Percentiles rank a stretch among this genome's conserved stretches.
Evolutionary conservation across 2,888 invertebrate genomes (phyloP).

Genomic region (Drosophila emarginata): DNA sequence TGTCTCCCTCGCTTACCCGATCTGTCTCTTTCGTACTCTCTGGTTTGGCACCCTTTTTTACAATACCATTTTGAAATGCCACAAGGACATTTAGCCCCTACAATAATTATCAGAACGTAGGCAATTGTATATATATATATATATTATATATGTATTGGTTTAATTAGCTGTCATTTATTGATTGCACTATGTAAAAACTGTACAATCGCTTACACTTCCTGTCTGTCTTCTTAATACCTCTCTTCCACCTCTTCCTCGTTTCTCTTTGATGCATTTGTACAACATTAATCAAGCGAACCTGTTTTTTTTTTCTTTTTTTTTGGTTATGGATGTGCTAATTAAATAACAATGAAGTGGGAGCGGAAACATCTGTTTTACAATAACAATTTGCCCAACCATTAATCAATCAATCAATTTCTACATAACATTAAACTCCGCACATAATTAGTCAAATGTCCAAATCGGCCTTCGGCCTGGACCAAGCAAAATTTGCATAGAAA

Average conservation of each 20-base stretch:
- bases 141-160: slow-evolving; percentile 36
- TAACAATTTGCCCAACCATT: slow-evolving; percentile 20
- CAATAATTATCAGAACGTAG: slow-evolving; percentile 17
- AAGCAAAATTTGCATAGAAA: slow-evolving; percentile 5
- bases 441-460: slow-evolving; percentile 57
- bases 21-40: slow-evolving; percentile 37
- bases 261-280: background rate
- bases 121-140: background rate
- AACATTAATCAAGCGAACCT: slow-evolving; percentile 65
- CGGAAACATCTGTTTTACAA: slow-evolving; percentile 40
- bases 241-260: background rate
- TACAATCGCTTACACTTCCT: background rate
- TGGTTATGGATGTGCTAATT: slow-evolving; percentile 46
- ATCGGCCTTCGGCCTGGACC: slow-evolving; percentile 19
- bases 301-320: slow-evolving; percentile 13
- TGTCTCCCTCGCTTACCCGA: slow-evolving; percentile 20
- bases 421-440: slow-evolving; percentile 43
- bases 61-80: slow-evolving; percentile 61
- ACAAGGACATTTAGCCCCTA: slow-evolving; percentile 53
- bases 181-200: slow-evolving; percentile 30
- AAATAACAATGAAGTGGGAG: slow-evolving; percentile 62
- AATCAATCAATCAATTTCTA: slow-evolving; percentile 38
- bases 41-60: slow-evolving; percentile 35
- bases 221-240: background rate
- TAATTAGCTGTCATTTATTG: slow-evolving; percentile 72